These are phyloP conservation scores for Platichthys stellatus DNA, from an alignment of 2,113 vertebrate genomes.

Conservation along the genomic window DNA sequence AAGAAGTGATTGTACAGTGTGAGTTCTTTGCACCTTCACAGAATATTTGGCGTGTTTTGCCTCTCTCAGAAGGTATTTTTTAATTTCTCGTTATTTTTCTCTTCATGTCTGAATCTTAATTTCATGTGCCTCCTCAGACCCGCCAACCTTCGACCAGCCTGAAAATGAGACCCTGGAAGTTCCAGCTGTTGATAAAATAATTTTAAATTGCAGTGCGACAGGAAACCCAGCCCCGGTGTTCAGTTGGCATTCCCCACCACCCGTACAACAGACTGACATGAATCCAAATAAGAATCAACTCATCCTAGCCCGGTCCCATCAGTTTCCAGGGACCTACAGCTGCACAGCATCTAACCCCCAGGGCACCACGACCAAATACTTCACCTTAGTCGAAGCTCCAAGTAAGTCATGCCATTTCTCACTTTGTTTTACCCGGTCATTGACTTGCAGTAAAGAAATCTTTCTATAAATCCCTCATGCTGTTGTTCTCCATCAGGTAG, in stretches of 20 bases:
- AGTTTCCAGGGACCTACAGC: conserved; percentile 62
- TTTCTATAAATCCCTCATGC: conserved; percentile 26
- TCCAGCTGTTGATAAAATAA: not conserved
- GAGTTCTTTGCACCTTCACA: conserved; percentile 35
- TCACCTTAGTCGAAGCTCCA: conserved; percentile 47
- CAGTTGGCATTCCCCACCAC: conserved; percentile 41
- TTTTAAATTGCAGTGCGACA: conserved; percentile 66
- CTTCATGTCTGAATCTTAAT: not conserved
- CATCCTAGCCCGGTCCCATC: not conserved
- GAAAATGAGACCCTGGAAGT: conserved; percentile 44
- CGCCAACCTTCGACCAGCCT: conserved; percentile 44
- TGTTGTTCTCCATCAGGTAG: conserved; percentile 53
- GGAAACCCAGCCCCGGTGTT: conserved; percentile 72
- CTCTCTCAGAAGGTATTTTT: not conserved
- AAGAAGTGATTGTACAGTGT: conserved; percentile 55
- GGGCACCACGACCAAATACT: conserved; percentile 55
- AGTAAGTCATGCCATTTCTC: conserved; percentile 42
- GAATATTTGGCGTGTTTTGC: not conserved
- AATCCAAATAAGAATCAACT: not conserved
- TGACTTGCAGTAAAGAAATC: conserved; percentile 7
- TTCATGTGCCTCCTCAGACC: conserved; percentile 59
- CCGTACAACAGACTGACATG: not conserved
- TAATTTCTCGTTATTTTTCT: not conserved
- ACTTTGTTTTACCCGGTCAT: not conserved
- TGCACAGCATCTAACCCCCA: conserved; percentile 62